Base-by-base conservation (phyloP, 2,797 vertebrate genomes). In the Sandelia bainsii region DNA sequence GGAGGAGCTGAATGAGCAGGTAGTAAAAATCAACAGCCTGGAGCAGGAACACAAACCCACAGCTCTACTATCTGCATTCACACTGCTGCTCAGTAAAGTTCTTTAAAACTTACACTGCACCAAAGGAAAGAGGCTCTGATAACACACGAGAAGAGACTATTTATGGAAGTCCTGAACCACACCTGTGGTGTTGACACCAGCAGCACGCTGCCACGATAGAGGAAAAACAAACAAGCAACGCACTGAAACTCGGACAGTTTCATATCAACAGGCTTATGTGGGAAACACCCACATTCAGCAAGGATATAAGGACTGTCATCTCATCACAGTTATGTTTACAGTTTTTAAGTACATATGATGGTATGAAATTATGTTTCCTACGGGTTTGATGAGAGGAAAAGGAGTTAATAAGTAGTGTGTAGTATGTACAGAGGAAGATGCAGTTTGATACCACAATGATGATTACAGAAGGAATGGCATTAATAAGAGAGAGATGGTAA, bases 211-310 rank as follows among this genome's bases (percentile, higher is more conserved):
- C 42, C 40, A 79, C 13, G 13, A 1, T 20, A 5, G n/a, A 58
- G 63, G n/a, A 73, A 82, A 72, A 73, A 54, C 67, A 82, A 88
- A 81, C 80, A 80, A 51, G 19, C 68, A 53, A 16, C 13, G 2
- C 40, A 23, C 27, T 74, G 73, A 76, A 68, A 67, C 69, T 27
- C 5, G 27, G 77, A 40, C 44, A 29, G 48, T 40, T 69, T 80
- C 56, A 69, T 62, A 49, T 63, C 54, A 62, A 0, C 19, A 1
- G 34, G 29, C 69, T 17, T 19, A 32, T 46, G 59, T 34, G 1
- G 67, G 25, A 80, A 52, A 11, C 32, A 2, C 40, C 52, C 56
- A 59, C 22, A 11, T 27, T 37, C 49, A n/a, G 9, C 42, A 13
- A 7, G 37, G 37, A 39, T 13, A 39, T 9, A 39, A 34, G 34